Evolutionary conservation across 2,113 vertebrate genomes (phyloP).

Genomic region (Lepus timidus): DNA sequence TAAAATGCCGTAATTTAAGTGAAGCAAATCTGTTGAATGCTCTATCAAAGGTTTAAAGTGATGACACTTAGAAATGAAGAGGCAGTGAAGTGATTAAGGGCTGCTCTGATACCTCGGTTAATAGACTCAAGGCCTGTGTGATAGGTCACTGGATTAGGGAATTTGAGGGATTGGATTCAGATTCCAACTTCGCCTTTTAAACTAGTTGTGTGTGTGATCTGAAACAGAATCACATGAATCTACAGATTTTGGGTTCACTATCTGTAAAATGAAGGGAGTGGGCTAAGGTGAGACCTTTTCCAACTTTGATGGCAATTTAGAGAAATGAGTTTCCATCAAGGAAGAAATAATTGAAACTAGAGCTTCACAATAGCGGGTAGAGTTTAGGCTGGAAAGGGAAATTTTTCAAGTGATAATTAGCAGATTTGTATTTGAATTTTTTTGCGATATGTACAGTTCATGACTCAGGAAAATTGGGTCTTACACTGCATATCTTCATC

Average conservation of each 20-base stretch:
- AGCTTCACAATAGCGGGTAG: slow-evolving; percentile 19
- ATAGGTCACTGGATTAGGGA: neutral
- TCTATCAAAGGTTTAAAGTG: neutral
- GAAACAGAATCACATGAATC: neutral
- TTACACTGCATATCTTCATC: neutral
- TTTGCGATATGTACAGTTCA: slow-evolving; percentile 3
- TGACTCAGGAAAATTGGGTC: slow-evolving; percentile 59
- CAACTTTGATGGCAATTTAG: slow-evolving; percentile 11
- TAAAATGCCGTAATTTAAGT: neutral
- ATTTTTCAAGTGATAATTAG: neutral
- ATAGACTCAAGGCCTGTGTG: neutral
- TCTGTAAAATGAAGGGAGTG: neutral
- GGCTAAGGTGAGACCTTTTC: neutral
- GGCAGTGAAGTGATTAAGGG: neutral
- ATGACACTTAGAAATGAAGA: neutral
- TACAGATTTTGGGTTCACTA: neutral
- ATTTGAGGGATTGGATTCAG: neutral
- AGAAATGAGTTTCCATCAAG: slow-evolving; percentile 12
- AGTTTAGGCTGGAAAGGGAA: slow-evolving; percentile 41
- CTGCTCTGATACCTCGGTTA: neutral
- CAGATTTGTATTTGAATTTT: slow-evolving; percentile 67
- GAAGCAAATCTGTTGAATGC: neutral
- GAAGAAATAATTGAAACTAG: neutral
- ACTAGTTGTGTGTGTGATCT: neutral
- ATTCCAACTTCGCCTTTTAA: neutral